A percentile compares a stretch with the other conserved stretches of the same genome.
phyloP scores from a whole-genome alignment of 2,113 vertebrate genomes.

The Corythornis cristatus region DNA sequence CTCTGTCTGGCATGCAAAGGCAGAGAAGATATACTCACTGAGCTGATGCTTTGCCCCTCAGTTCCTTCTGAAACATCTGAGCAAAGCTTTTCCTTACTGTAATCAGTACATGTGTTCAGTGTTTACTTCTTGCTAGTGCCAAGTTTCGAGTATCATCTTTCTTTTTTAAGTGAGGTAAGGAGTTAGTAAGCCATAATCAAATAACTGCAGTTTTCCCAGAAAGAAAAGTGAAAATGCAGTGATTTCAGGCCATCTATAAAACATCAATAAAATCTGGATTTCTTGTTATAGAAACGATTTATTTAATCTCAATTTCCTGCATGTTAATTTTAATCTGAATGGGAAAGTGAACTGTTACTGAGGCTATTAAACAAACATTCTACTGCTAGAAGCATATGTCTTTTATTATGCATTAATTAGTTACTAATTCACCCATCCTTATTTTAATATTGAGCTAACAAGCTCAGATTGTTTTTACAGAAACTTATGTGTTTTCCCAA shows the following conservation, averaged over 20 bases:
- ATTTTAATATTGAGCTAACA: neutral
- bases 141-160: neutral
- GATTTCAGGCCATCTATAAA: neutral
- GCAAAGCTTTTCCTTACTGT: neutral
- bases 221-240: neutral
- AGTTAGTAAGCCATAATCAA: neutral
- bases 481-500: neutral
- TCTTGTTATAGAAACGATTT: neutral
- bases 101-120: neutral
- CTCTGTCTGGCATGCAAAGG: neutral
- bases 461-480: neutral
- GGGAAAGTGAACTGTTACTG: neutral
- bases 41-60: neutral
- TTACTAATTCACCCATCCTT: neutral
- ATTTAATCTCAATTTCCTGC: neutral
- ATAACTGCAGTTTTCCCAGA: neutral
- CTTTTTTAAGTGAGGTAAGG: neutral
- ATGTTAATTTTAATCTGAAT: neutral
- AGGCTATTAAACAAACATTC: conserved; percentile 1
- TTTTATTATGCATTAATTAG: conserved; percentile 6
- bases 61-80: neutral
- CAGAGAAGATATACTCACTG: neutral
- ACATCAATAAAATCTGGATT: neutral
- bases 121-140: neutral
- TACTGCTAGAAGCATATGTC: neutral